These are phyloP conservation scores for Zygogramma bicolorata DNA, from an alignment of 2,888 invertebrate genomes.

Conservation along the genomic window DNA sequence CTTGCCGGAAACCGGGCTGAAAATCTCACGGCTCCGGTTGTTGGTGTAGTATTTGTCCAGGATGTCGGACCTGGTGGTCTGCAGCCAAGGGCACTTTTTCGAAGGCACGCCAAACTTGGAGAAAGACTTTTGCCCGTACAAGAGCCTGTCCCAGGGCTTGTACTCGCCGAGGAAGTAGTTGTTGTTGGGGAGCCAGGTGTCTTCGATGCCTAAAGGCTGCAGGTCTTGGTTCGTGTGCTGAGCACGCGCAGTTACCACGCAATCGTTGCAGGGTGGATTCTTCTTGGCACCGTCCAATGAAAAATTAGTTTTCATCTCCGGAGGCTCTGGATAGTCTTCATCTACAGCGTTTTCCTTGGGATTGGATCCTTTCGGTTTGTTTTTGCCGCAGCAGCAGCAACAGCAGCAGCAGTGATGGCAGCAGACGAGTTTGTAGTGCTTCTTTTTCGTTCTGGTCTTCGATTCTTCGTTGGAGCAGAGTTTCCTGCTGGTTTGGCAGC, in stretches of 20 bases:
- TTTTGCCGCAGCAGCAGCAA: not conserved
- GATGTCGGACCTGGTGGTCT: constrained; percentile 33
- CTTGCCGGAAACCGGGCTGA: constrained; percentile 42
- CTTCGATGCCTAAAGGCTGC: not conserved
- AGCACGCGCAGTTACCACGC: not conserved
- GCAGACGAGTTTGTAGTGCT: constrained; percentile 24
- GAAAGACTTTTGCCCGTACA: constrained; percentile 32
- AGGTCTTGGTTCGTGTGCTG: not conserved
- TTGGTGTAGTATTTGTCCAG: constrained; percentile 35
- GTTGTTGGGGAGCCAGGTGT: not conserved
- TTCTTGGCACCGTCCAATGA: not conserved
- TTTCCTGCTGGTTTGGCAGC: not conserved
- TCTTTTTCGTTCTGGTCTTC: constrained; percentile 20
- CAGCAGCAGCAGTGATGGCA: constrained; percentile 26
- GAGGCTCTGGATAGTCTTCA: not conserved
- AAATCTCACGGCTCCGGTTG: constrained; percentile 34
- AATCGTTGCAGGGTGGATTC: not conserved
- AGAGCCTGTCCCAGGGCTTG: constrained; percentile 23
- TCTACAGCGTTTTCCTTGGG: not conserved
- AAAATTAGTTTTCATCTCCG: not conserved
- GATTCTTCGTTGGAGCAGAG: not conserved
- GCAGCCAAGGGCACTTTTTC: constrained; percentile 42
- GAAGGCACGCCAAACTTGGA: constrained; percentile 45
- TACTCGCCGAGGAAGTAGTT: not conserved
- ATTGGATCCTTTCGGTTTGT: not conserved